Evolutionary conservation across 1,140 invertebrate species (phyloP), one percentile per base, ranked within the genome.

Genomic region (Homarus americanus): DNA sequence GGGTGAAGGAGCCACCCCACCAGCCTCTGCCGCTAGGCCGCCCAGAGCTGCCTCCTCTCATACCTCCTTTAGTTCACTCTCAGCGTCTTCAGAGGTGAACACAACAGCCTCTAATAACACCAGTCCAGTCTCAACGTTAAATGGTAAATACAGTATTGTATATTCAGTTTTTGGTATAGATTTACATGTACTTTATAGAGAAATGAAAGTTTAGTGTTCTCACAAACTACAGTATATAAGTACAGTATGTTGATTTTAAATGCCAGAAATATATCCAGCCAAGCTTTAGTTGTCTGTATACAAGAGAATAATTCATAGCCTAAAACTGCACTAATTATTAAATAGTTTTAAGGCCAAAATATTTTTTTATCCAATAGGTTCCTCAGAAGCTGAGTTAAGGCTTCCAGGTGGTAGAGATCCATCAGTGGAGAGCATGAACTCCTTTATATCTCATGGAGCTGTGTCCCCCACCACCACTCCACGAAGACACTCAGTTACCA

Each of bases 41-140:
- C 49, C 80, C 85, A 44, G 92, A 73, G 82, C 92, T 38, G 82
- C 82, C 72, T 91, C 91, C 32, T 91, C 92, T 28, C 91, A 91
- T 40, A 92, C 87, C 66, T 93, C 91, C 41, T 82, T 94, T 92
- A 94, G 84, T 63, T 91, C 88, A 32, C 63, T 91, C 92, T 93
- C 82, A 89, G 95, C 96, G 91, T 95, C 96, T 34, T 97, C 97
- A 0, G 93, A 97, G 28, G 96, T 96, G 1, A 97, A 97, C 80
- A 96, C 97, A 79, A 97, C 98, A 82, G 96, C 96, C 1, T 97
- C 97, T 0, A 96, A 96, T 73, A 98, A 98, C 92, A 97, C 97
- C 7, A 98, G 97, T 94, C 97, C 97, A 32, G 96, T 97, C 88
- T 98, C 97, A 10, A 98, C 97, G 0, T 94, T 98, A 17, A 98